phyloP scores from a whole-genome alignment of 1,140 invertebrate genomes.

The Plodia interpunctella region DNA sequence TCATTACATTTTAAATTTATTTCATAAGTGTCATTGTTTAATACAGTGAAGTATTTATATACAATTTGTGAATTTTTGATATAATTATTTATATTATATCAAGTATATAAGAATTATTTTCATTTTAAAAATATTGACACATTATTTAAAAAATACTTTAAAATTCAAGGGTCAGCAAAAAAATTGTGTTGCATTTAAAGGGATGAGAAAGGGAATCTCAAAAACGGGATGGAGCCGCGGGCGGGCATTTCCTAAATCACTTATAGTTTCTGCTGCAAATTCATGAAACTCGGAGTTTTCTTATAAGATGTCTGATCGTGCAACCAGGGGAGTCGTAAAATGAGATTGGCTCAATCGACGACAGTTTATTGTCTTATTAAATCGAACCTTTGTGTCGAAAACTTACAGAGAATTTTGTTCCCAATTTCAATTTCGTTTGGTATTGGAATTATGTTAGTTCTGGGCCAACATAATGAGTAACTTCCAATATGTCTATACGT shows the following conservation, averaged over 20 bases:
- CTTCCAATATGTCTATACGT: no score
- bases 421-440: conserved; percentile 30
- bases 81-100: no score
- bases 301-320: conserved; percentile 39
- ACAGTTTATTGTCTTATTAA: conserved; percentile 64
- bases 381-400: conserved; percentile 48
- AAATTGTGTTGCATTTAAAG: neutral
- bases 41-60: no score
- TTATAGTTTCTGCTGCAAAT: conserved; percentile 16
- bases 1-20: no score
- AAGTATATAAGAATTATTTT: no score
- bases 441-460: neutral
- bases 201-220: conserved; percentile 6
- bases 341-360: conserved; percentile 59
- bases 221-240: conserved; percentile 26
- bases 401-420: conserved; percentile 30
- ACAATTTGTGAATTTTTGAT: no score
- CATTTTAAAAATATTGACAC: no score
- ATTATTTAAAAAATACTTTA: no score
- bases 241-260: conserved; percentile 25
- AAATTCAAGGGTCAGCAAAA: neutral
- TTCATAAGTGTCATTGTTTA: no score
- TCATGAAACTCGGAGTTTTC: conserved; percentile 25
- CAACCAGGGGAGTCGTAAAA: conserved; percentile 54
- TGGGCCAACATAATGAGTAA: no score